These are phyloP conservation scores for Drosophila tristis DNA, from an alignment of 1,140 invertebrate genomes.

Conservation along the genomic window DNA sequence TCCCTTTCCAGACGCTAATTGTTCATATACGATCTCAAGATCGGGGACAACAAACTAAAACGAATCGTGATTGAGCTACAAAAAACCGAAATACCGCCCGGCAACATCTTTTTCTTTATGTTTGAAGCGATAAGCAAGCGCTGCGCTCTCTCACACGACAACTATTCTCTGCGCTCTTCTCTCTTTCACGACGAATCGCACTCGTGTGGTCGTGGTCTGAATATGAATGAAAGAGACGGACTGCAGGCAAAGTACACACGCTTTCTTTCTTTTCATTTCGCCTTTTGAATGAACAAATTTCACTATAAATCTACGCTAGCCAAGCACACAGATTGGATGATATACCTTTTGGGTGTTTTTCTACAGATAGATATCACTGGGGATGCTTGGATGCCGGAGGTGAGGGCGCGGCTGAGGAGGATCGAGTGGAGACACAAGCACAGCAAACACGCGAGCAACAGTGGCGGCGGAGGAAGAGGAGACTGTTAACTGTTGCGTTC, in stretches of 20 bases:
- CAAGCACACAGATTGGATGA: conserved; percentile 34
- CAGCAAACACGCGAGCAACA: conserved; percentile 56
- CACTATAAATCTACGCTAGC: conserved; percentile 37
- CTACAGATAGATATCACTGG: conserved; percentile 38
- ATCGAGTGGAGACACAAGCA: conserved; percentile 19
- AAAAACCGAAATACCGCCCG: conserved; percentile 30
- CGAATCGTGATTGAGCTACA: conserved; percentile 35
- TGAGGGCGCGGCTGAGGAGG: conserved; percentile 26
- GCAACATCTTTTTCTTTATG: conserved; percentile 37
- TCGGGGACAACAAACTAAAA: neutral
- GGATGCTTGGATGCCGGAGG: conserved; percentile 16
- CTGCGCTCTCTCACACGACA: neutral
- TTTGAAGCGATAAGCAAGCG: conserved; percentile 46
- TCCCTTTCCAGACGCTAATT: conserved; percentile 24
- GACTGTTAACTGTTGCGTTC: conserved; percentile 55
- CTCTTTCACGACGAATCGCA: conserved; percentile 25
- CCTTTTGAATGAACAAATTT: conserved; percentile 32
- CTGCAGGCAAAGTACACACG: conserved; percentile 74
- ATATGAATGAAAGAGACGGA: conserved; percentile 76
- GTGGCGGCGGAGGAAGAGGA: conserved; percentile 12
- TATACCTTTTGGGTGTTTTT: conserved; percentile 36
- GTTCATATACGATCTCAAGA: neutral
- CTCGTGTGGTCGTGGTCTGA: conserved; percentile 53
- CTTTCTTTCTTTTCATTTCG: conserved; percentile 36
- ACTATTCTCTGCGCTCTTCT: conserved; percentile 7